Evolutionary conservation across 2,888 invertebrate genomes (phyloP).

Genomic region (Bellardia bayeri): DNA sequence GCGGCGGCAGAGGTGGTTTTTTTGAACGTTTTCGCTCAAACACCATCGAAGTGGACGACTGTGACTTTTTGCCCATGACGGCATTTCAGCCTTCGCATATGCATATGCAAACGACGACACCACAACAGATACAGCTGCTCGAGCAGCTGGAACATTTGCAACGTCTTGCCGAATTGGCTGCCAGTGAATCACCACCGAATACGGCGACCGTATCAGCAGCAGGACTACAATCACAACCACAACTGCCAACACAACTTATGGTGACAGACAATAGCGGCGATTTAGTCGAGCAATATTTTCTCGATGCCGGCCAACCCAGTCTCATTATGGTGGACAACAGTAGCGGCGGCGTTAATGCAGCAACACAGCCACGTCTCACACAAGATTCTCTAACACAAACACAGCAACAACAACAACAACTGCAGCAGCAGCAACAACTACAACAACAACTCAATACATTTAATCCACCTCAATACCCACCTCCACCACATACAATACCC

Average conservation of each 20-base stretch:
- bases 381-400: conserved; percentile 70
- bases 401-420: conserved; percentile 71
- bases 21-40: conserved; percentile 82
- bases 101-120: conserved; percentile 73
- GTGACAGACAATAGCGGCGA: conserved; percentile 81
- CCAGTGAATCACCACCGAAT: conserved; percentile 81
- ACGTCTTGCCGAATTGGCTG: conserved; percentile 81
- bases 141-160: conserved; percentile 82
- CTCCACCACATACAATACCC: conserved; percentile 76
- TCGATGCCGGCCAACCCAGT: conserved; percentile 73
- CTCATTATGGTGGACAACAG: conserved; percentile 66
- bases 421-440: conserved; percentile 45
- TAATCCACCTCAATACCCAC: conserved; percentile 76
- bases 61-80: conserved; percentile 79
- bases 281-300: conserved; percentile 79
- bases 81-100: conserved; percentile 72
- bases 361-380: conserved; percentile 63
- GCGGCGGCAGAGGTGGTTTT: conserved; percentile 74
- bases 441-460: conserved; percentile 75
- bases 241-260: conserved; percentile 79
- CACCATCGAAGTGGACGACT: conserved; percentile 83
- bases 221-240: conserved; percentile 75
- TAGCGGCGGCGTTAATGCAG: conserved; percentile 50
- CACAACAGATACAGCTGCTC: conserved; percentile 80
- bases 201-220: conserved; percentile 74